phyloP scores from a whole-genome alignment of 2,797 vertebrate species.

The Tapirus indicus region DNA sequence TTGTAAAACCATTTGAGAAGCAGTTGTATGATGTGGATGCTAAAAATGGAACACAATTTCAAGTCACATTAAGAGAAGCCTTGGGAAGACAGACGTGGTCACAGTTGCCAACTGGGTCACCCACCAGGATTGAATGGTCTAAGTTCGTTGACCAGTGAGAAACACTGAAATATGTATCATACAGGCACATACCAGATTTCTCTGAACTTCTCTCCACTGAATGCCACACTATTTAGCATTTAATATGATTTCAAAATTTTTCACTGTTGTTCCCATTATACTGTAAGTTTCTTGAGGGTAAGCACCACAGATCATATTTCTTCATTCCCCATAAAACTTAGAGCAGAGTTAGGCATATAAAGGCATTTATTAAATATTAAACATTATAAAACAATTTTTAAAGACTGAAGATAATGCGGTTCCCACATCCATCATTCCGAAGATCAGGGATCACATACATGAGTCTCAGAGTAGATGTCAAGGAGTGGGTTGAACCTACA shows the following conservation, averaged over 20 bases:
- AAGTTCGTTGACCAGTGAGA: not conserved
- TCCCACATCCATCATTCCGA: not conserved
- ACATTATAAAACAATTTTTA: not conserved
- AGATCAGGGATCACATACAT: not conserved
- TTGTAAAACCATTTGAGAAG: not conserved
- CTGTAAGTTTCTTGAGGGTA: not conserved
- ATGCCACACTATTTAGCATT: not conserved
- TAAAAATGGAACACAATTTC: conserved; percentile 37
- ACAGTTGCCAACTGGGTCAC: not conserved
- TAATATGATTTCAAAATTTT: conserved; percentile 27
- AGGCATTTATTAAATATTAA: conserved; percentile 24
- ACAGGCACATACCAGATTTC: not conserved
- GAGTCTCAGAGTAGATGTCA: not conserved
- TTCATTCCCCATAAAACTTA: not conserved
- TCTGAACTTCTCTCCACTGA: not conserved
- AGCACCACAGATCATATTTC: not conserved
- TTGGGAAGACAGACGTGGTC: not conserved
- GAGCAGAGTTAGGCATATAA: not conserved
- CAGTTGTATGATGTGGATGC: not conserved
- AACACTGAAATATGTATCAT: not conserved
- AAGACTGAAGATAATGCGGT: not conserved
- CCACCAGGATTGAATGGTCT: not conserved
- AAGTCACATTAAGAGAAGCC: not conserved
- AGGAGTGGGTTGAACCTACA: not conserved
- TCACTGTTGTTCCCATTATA: not conserved